Conservation (phyloP, 1,140 invertebrate species). For the Leptonema lineaticorne region DNA sequence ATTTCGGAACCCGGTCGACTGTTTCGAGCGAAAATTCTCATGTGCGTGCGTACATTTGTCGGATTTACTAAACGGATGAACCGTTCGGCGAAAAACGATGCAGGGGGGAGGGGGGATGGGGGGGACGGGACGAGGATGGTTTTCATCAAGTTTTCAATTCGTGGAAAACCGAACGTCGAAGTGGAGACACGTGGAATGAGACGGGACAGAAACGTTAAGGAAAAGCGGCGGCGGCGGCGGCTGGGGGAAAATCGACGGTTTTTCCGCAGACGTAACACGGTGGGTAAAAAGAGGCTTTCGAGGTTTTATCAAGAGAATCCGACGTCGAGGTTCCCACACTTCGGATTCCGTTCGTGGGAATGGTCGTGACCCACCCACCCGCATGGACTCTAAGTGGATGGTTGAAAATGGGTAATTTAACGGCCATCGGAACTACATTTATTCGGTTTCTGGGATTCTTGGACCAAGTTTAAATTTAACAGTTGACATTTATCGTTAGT, state of each 20-base stretch:
- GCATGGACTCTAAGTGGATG: slow-evolving; percentile 18
- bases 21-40: slow-evolving; percentile 19
- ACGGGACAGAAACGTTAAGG: neutral
- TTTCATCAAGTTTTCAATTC: slow-evolving; percentile 27
- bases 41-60: neutral
- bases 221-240: neutral
- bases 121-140: neutral
- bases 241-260: neutral
- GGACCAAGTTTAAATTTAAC: too few species aligned
- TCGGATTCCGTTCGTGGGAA: neutral
- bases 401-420: slow-evolving; percentile 15
- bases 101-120: too few species aligned
- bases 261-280: too few species aligned
- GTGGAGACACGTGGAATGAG: neutral
- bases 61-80: too few species aligned
- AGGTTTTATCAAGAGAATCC: too few species aligned
- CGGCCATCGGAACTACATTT: slow-evolving; percentile 10
- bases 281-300: neutral
- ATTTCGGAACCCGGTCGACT: slow-evolving; percentile 24
- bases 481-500: too few species aligned
- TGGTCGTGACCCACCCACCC: neutral
- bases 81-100: too few species aligned
- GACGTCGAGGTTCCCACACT: too few species aligned
- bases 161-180: slow-evolving; percentile 5
- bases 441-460: slow-evolving; percentile 7